Conservation (phyloP, 2,888 invertebrate genomes). For the Campopleginae sp. region DNA sequence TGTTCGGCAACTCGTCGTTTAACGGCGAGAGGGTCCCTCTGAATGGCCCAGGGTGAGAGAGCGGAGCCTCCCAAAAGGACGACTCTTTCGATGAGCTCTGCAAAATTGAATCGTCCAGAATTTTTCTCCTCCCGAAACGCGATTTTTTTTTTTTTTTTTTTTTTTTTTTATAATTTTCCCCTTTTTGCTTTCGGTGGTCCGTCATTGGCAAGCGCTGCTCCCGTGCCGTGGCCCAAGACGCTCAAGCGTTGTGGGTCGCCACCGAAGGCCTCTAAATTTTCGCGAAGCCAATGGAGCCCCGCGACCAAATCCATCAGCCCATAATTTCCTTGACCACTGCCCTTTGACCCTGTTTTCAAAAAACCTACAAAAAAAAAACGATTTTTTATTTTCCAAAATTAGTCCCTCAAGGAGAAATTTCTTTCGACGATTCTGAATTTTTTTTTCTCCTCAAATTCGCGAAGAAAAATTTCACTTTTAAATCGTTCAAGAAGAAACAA, state of each 20-base stretch:
- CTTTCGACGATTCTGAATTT: background rate
- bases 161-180: constrained; percentile 80
- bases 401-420: background rate
- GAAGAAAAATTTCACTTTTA: too few species aligned
- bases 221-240: constrained; percentile 97
- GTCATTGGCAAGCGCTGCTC: constrained; percentile 98
- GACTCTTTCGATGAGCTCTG: constrained; percentile 94
- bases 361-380: constrained; percentile 87
- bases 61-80: constrained; percentile 96
- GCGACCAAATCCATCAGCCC: constrained; percentile 97
- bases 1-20: constrained; percentile 93
- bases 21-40: constrained; percentile 92
- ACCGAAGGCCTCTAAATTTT: constrained; percentile 97
- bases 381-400: background rate
- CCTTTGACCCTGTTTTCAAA: constrained; percentile 95
- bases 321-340: constrained; percentile 95
- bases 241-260: constrained; percentile 97
- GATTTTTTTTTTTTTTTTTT: background rate
- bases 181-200: constrained; percentile 98
- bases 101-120: constrained; percentile 73
- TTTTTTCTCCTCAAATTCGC: too few species aligned
- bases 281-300: constrained; percentile 97
- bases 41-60: constrained; percentile 96
- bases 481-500: too few species aligned
- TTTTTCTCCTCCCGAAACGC: too few species aligned